Evolutionary conservation across 1,140 invertebrate species (phyloP).

Genomic region (Bombus consobrinus): DNA sequence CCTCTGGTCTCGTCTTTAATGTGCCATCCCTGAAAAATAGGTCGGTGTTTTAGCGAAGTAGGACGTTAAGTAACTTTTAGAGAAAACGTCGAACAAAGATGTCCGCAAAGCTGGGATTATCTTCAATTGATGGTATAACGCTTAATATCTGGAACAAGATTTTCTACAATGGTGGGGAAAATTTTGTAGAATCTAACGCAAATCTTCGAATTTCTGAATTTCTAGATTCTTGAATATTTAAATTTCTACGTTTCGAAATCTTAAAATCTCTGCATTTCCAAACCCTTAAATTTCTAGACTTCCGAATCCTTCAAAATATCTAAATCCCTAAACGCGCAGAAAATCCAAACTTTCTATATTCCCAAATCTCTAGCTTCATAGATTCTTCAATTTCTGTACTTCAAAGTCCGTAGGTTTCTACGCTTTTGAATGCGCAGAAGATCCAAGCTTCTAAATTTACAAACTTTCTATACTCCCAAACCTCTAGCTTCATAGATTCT

Average conservation of each 20-base stretch:
- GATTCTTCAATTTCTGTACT: neutral
- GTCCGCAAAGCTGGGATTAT: neutral
- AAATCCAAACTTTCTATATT: neutral
- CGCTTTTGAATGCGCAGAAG: too few species aligned
- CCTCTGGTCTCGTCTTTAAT: neutral
- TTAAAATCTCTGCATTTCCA: neutral
- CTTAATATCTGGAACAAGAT: neutral
- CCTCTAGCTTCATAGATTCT: too few species aligned
- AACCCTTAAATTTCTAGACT: neutral
- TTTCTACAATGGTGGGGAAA: neutral
- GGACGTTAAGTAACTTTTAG: neutral
- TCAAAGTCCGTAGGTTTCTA: too few species aligned
- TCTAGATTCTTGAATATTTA: neutral
- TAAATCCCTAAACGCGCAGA: neutral
- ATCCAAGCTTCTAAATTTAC: too few species aligned
- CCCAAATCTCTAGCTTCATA: accelerated
- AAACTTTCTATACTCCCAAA: too few species aligned
- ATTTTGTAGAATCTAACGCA: neutral
- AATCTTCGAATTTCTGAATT: neutral
- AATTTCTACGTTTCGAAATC: neutral
- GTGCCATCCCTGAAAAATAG: neutral
- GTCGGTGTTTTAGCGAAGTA: neutral
- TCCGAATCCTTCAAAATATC: neutral
- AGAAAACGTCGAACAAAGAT: neutral
- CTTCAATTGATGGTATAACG: neutral